Evolutionary conservation across 92 coral and sea anemone species (phyloP), one percentile per base, ranked within the genome.

Genomic region (Anthopleura xanthogrammica): DNA sequence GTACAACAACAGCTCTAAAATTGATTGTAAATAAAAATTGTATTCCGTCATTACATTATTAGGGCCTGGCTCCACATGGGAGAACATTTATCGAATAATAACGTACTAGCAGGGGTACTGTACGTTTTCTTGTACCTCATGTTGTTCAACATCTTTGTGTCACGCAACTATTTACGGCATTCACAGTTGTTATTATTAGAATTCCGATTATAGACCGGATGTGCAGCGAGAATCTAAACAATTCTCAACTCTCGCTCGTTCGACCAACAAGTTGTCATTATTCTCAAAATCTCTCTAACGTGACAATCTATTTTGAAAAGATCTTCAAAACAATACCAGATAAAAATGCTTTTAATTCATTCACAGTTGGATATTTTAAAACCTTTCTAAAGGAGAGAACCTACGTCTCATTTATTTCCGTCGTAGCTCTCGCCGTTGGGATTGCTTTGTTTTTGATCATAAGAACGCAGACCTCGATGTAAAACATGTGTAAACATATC

Each of bases 91-190:
- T 22, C 41, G 1, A 16, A 52, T 71, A 78, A 78, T 78, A 78
- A 66, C 22, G 56, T 40, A 52, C 52, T 60, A 60, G 82, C 46
- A 79, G 82, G 82, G 82, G 74, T 79, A 60, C 82, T 36, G 82
- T 29, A 54, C 22, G 52, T 16, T 29, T 41, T 57, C 65, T 79
- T 60, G 82, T 70, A 42, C 39, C 74, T 62, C 70, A 62, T 9
- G 50, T 46, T 5, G 50, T 9, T 46, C 39, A 29, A 29, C 36
- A 62, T 20, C 29, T 56, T 11, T 50, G 55, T 72, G 77, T 72
- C 77, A 72, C 77, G 77, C 77, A 72, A 72, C 52, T 72, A 76
- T 76, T 10, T n/a, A 23, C 5, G 36, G 58, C 22, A 76, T 62
- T 20, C 29, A 76, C 57, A 42, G 56, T 76, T 76, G 46, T 76